Evolutionary conservation across 2,113 vertebrate genomes (phyloP), one percentile per base, ranked within the genome.

Genomic region (Sciurus niger): DNA sequence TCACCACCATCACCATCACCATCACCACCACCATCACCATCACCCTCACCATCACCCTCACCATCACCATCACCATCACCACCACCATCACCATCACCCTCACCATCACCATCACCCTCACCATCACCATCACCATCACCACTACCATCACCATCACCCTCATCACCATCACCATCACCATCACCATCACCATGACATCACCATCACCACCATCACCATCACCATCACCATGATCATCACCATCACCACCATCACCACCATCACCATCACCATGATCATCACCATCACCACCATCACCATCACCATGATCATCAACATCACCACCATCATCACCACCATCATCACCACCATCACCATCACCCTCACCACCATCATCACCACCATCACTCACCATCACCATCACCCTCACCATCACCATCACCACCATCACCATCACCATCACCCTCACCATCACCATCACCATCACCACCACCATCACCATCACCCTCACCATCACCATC

Each of bases 91-190:
- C 0, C 37, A 37, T 0, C 22, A 8, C 0, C 32, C 25, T 20
- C n/a, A 14, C 2, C 65, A 70, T 0, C 32, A 37, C 6, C 55
- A 67, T 13, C 60, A 37, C n/a, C n/a, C n/a, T 2, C 8, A 63
- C 0, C 4, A 77, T 1, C 10, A 48, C 0, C 60, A 37, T 0
- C 24, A 90, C 3, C 22, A 53, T 0, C 60, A 68, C 1, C 6
- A 20, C 2, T 8, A 77, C 0, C 37, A 25, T 0, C n/a, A 32
- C 0, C 24, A 40, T 0, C 5, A 37, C 3, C 32, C n/a, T 0
- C 28, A 25, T 0, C 40, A 65, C 0, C 40, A 65, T 0, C 22
- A 89, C 2, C 20, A 76, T 2, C n/a, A 88, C 0, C 34, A 14
- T 0, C 3, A 74, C 0, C 12, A 2, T 37, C 37, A 48, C 0